phyloP scores from a whole-genome alignment of 2,113 vertebrate genomes.

The Nyctibius bracteatus region DNA sequence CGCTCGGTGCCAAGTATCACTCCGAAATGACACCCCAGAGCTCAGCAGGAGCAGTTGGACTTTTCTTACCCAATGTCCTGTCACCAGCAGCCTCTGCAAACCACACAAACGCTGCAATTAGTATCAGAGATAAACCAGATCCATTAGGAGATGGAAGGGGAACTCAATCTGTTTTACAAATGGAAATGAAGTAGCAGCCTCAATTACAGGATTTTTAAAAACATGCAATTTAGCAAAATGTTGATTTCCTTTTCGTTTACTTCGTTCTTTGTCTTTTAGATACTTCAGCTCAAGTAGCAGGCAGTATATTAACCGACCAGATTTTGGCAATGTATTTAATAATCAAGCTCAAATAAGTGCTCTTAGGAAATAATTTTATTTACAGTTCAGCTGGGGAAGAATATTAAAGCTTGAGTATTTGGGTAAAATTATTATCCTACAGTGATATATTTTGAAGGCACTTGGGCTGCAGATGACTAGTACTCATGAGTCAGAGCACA shows the following conservation, averaged over 20 bases:
- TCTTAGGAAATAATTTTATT: conserved; percentile 68
- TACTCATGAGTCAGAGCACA: neutral
- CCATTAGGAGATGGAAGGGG: conserved; percentile 53
- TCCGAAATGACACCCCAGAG: neutral
- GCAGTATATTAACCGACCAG: conserved; percentile 52
- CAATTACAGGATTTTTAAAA: conserved; percentile 69
- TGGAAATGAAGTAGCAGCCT: conserved; percentile 67
- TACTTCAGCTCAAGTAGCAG: conserved; percentile 63
- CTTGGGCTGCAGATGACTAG: neutral
- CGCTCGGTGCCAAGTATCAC: neutral
- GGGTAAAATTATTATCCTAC: conserved; percentile 35
- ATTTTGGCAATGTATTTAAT: conserved; percentile 67
- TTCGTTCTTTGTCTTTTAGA: conserved; percentile 56
- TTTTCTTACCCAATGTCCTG: conserved; percentile 24
- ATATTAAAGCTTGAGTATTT: conserved; percentile 37
- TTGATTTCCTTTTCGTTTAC: conserved; percentile 67
- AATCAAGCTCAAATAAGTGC: conserved; percentile 65
- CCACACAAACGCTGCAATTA: conserved; percentile 59
- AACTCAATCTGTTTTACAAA: conserved; percentile 69
- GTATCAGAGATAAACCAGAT: conserved; percentile 65
- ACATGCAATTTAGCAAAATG: conserved; percentile 64
- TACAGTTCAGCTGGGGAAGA: conserved; percentile 66
- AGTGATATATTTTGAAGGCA: conserved; percentile 33
- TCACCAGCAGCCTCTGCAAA: conserved; percentile 34
- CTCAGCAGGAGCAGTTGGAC: conserved; percentile 35